Evolutionary conservation across 2,888 invertebrate species (phyloP).

Genomic region (Megaustenia siamemsis): DNA sequence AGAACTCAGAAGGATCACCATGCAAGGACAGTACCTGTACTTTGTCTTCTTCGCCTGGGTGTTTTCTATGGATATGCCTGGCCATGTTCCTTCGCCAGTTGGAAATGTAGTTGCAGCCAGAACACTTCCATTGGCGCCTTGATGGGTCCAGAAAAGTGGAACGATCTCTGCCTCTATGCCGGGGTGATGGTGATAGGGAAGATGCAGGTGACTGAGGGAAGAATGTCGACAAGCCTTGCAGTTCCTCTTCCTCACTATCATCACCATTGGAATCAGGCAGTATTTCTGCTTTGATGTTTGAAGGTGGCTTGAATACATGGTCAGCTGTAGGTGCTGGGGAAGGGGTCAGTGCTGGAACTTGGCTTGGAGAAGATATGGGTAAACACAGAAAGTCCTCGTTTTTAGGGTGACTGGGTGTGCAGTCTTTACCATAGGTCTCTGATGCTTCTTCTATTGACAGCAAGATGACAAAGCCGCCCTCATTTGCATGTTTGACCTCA

Average conservation of each 20-base stretch:
- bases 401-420: conserved; percentile 51
- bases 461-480: conserved; percentile 70
- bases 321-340: neutral
- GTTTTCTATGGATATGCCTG: conserved; percentile 89
- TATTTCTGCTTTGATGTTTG: conserved; percentile 44
- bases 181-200: conserved; percentile 14
- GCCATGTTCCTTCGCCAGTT: conserved; percentile 99
- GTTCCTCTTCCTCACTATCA: neutral
- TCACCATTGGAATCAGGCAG: conserved; percentile 32
- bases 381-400: conserved; percentile 40
- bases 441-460: conserved; percentile 75
- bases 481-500: conserved; percentile 80
- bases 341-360: neutral
- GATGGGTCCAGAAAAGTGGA: conserved; percentile 46
- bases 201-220: conserved; percentile 31
- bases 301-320: conserved; percentile 35
- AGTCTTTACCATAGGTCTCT: conserved; percentile 64
- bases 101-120: conserved; percentile 93
- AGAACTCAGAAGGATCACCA: conserved; percentile 67
- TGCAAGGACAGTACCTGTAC: conserved; percentile 67
- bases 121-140: conserved; percentile 88
- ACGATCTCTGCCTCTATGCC: conserved; percentile 11
- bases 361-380: conserved; percentile 21
- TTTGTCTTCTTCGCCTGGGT: conserved; percentile 59
- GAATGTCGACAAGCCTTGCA: neutral